These are phyloP conservation scores for Xanthorhoe designata DNA, from an alignment of 2,888 invertebrate species.

Conservation along the genomic window DNA sequence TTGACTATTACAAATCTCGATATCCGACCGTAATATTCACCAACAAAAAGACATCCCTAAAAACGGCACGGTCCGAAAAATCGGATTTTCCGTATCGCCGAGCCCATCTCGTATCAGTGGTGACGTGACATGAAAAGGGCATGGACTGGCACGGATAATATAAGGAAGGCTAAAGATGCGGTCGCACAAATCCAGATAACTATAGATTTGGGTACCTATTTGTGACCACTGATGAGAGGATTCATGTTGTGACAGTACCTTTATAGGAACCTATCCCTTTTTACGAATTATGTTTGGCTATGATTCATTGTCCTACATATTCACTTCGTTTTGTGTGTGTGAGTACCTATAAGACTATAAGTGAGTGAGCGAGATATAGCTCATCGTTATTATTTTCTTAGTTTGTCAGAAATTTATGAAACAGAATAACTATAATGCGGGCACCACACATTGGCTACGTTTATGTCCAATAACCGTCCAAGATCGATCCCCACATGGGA, in stretches of 20 bases:
- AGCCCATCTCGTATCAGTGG: slow-evolving; percentile 45
- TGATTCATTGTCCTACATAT: too few species aligned
- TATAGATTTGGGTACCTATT: slow-evolving; percentile 28
- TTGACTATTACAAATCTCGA: slow-evolving; percentile 9
- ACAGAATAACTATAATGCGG: too few species aligned
- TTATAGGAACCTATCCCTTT: too few species aligned
- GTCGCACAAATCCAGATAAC: slow-evolving; percentile 38
- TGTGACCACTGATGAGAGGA: slow-evolving; percentile 16
- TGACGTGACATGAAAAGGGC: slow-evolving; percentile 47
- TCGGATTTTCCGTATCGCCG: slow-evolving; percentile 43
- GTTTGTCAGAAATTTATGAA: too few species aligned
- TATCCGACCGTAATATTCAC: slow-evolving; percentile 28
- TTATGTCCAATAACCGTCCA: too few species aligned
- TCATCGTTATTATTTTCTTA: too few species aligned
- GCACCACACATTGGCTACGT: too few species aligned
- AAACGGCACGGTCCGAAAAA: slow-evolving; percentile 37
- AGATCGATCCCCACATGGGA: too few species aligned
- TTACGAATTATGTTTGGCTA: too few species aligned
- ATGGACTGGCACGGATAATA: slow-evolving; percentile 35
- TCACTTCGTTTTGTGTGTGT: too few species aligned
- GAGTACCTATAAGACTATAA: too few species aligned
- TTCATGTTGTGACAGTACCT: background rate
- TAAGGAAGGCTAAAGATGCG: slow-evolving; percentile 30
- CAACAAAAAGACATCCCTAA: slow-evolving; percentile 29
- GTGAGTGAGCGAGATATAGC: too few species aligned